Evolutionary conservation across 2,113 vertebrate species (phyloP).

Genomic region (Lophotis ruficrista): DNA sequence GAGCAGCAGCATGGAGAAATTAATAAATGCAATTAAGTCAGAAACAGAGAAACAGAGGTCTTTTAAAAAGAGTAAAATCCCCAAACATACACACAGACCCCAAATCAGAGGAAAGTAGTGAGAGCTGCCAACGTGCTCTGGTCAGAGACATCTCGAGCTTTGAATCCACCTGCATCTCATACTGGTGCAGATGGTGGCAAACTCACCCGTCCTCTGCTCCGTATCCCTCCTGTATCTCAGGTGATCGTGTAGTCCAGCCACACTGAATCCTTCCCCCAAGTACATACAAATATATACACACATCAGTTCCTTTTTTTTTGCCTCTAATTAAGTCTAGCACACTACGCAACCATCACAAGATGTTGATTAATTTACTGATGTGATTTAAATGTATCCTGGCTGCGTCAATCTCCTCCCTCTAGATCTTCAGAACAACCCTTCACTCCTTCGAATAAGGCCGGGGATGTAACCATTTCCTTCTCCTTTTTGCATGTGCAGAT

Average conservation of each 20-base stretch:
- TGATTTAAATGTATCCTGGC: conserved; percentile 2
- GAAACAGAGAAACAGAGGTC: background rate
- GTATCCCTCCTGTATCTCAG: background rate
- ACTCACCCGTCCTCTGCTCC: background rate
- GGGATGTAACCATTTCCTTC: background rate
- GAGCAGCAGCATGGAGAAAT: background rate
- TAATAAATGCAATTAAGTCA: background rate
- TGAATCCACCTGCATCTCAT: background rate
- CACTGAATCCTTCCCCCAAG: background rate
- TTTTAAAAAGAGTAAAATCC: background rate
- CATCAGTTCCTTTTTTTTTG: background rate
- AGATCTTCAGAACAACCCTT: conserved; percentile 28
- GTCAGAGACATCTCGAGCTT: background rate
- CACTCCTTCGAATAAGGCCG: background rate
- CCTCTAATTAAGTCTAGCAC: background rate
- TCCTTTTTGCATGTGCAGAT: background rate
- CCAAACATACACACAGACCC: rapidly evolving
- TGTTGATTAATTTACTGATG: conserved; percentile 54
- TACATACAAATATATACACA: background rate
- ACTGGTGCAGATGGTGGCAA: background rate
- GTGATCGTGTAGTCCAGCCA: background rate
- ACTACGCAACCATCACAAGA: background rate
- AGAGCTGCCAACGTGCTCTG: background rate
- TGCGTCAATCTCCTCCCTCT: conserved; percentile 35
- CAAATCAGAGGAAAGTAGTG: background rate